Evolutionary conservation across 1,140 invertebrate genomes (phyloP), one percentile per base, ranked within the genome.

Genomic region (Diuraphis noxia): DNA sequence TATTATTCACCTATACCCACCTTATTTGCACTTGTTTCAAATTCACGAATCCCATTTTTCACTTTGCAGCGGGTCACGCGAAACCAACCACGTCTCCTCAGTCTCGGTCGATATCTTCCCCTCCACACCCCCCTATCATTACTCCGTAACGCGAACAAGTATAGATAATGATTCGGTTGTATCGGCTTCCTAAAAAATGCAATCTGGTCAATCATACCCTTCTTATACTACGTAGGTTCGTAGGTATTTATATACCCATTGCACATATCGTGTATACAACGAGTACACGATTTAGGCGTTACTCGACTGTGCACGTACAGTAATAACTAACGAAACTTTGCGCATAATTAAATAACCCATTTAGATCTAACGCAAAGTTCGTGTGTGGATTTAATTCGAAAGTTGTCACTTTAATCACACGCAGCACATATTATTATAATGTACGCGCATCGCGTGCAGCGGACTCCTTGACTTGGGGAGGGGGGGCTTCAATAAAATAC

Each of bases 331-430:
- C 9, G 79, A 81, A 38, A 40, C 36, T 81, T 81, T 81, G 36
- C 36, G 79, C 36, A 38, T 38, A 81, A 40, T 81, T 81, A 81
- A 81, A 38, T 81, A 38, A 81, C 38, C 79, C 36, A 81, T 81
- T 81, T 81, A 81, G 23, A 81, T 81, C 21, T 38, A 38, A 8
- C n/a, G 19, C 7, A 36, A 79, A 79, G 72, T 36, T 79, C 17
- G 9, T 81, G 38, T 40, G 38, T 13, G 23, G 9, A 81, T 81
- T 40, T 81, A 81, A 81, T 81, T 40, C 79, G 34, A 81, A 81
- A 81, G 79, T 81, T 38, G 36, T 81, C 36, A 81, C 38, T 81
- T 40, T 40, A 81, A 81, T 81, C 36, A 81, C 79, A 40, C 79
- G 56, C 34, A n/a, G n/a, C 56, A 72, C n/a, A n/a, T 63, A 63